Base-by-base conservation (phyloP, 2,113 vertebrate genomes). In the Taurulus bubalis region DNA sequence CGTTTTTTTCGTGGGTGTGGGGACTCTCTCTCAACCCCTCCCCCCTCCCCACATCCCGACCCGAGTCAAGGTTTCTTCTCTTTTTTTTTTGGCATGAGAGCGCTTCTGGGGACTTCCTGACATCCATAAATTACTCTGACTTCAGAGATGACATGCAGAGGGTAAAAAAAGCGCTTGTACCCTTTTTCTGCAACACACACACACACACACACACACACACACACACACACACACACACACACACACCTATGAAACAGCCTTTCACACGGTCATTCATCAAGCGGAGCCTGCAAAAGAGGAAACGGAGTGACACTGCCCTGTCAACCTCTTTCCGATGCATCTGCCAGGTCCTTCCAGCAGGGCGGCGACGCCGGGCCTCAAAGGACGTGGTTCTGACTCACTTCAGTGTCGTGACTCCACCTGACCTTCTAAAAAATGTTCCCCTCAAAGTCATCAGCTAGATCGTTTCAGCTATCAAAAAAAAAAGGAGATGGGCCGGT, bases 261-360 rank as follows among this genome's bases (percentile, higher is more conserved):
- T 92, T 88, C 83, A 85, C 87, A 90, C 76, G 72, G 78, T 82
- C 85, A 85, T 92, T 84, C 77, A 90, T 90, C 87, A 91, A 71
- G 62, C 74, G 2, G 59, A 76, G 76, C 71, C 80, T 74, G 83
- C 66, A 79, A 86, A 80, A 82, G 73, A 89, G 90, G 90, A 92
- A 90, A 80, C 83, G 67, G 78, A 80, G 71, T 90, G 92, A 91
- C 88, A 89, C 67, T 51, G 86, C 65, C 24, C 58, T 71, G n/a
- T 87, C 86, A 85, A 86, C 79, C 71, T 85, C 77, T 87, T 93
- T 91, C 89, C 89, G 76, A 75, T 30, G 63, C 77, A 40, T 83
- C 86, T 87, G 91, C 90, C 90, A 92, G 82, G 77, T 75, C 79
- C 71, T 66, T 47, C 82, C 67, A 68, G 88, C 75, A 9, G 70